Evolutionary conservation across 35 echinoderm and acorn worm genomes (phyloP).

Genomic region (Ptychodera flava): DNA sequence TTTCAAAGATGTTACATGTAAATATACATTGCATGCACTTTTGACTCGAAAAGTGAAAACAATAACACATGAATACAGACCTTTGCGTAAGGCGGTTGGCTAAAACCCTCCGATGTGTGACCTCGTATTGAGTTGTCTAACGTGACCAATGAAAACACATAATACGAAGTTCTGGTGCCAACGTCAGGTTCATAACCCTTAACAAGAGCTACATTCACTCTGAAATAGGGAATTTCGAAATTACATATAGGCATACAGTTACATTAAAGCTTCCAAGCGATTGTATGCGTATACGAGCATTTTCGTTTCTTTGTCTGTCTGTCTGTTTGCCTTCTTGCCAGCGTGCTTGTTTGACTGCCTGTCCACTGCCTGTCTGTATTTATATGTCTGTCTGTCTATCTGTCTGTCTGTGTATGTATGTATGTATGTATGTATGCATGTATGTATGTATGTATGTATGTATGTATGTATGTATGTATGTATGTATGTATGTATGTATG

Average conservation of each 20-base stretch:
- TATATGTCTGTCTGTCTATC: too few relatives aligned
- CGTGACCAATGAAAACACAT: slow-evolving; percentile 81
- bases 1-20: too few relatives aligned
- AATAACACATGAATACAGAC: slow-evolving; percentile 37
- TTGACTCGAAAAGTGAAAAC: too few relatives aligned
- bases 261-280: background rate
- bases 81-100: slow-evolving; percentile 44
- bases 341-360: too few relatives aligned
- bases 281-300: background rate
- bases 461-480: background rate
- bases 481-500: background rate
- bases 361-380: too few relatives aligned
- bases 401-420: too few relatives aligned
- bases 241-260: background rate
- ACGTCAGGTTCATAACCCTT: slow-evolving; percentile 85
- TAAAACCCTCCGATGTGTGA: slow-evolving; percentile 43
- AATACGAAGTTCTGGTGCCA: slow-evolving; percentile 68
- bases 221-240: too few relatives aligned
- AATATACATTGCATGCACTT: too few relatives aligned
- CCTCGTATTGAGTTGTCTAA: slow-evolving; percentile 68
- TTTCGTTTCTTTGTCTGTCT: background rate
- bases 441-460: background rate
- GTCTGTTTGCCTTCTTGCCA: too few relatives aligned
- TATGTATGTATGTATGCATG: background rate
- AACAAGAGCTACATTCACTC: slow-evolving; percentile 85